These are phyloP conservation scores for Megalurothrips usitatus DNA, from an alignment of 2,888 invertebrate genomes.

Conservation along the genomic window DNA sequence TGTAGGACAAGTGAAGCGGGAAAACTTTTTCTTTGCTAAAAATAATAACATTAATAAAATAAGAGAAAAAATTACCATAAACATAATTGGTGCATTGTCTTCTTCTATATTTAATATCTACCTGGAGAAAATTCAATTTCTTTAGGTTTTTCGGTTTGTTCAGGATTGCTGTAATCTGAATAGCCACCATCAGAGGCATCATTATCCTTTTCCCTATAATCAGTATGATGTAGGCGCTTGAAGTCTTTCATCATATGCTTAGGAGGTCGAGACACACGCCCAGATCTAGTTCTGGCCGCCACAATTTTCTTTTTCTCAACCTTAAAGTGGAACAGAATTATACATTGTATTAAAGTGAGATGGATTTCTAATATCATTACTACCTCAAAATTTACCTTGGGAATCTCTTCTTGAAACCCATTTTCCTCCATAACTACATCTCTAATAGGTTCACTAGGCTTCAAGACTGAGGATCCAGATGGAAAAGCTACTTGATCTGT, in stretches of 20 bases:
- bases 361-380: neutral
- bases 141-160: slow-evolving; percentile 38
- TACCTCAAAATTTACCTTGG: neutral
- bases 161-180: slow-evolving; percentile 51
- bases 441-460: neutral
- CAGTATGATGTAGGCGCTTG: slow-evolving; percentile 51
- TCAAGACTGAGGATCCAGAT: neutral
- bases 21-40: slow-evolving; percentile 46
- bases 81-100: neutral
- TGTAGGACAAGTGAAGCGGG: slow-evolving; percentile 57
- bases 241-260: slow-evolving; percentile 58
- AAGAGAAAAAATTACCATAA: neutral
- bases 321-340: slow-evolving; percentile 37
- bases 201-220: slow-evolving; percentile 45
- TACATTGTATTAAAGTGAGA: neutral
- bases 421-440: neutral
- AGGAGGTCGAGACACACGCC: slow-evolving; percentile 56
- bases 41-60: slow-evolving; percentile 24
- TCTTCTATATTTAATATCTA: slow-evolving; percentile 1
- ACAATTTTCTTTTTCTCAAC: slow-evolving; percentile 51
- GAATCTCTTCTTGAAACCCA: slow-evolving; percentile 38
- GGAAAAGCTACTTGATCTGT: neutral
- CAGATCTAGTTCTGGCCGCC: slow-evolving; percentile 52
- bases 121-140: slow-evolving; percentile 33
- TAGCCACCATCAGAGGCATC: slow-evolving; percentile 58